These are phyloP conservation scores for Lytechinus pictus DNA, from an alignment of 35 echinoderm and acorn worm genomes.

Conservation along the genomic window DNA sequence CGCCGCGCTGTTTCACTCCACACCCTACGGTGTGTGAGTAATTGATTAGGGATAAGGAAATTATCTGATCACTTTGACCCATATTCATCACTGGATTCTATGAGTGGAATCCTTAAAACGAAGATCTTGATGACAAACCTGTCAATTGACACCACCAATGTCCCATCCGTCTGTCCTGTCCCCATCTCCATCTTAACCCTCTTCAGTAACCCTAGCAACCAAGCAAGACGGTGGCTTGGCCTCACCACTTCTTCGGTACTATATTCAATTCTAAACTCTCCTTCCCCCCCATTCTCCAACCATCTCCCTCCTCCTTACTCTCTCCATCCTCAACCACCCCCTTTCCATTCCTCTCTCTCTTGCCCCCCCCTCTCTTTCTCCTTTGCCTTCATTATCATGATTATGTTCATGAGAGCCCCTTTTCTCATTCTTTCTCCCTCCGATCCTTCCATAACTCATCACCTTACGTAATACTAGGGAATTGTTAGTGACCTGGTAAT, in stretches of 20 bases:
- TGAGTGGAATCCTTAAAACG: background rate
- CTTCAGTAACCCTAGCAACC: background rate
- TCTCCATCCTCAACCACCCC: background rate
- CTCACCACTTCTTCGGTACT: too few species aligned
- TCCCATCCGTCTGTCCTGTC: background rate
- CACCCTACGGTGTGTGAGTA: conserved; percentile 11
- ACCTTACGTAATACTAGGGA: too few species aligned
- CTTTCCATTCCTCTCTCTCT: background rate
- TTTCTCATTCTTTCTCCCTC: too few species aligned
- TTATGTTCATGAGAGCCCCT: too few species aligned
- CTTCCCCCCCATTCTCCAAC: background rate
- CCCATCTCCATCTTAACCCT: background rate
- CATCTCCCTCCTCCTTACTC: background rate
- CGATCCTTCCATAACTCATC: too few species aligned
- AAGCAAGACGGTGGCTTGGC: background rate
- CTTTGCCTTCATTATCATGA: too few species aligned
- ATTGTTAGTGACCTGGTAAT: too few species aligned
- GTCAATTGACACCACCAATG: background rate
- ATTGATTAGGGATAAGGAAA: conserved; percentile 37
- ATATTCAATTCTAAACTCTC: too few species aligned
- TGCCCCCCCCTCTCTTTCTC: background rate
- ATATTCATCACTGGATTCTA: background rate
- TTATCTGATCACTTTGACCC: conserved; percentile 23
- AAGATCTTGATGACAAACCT: background rate
- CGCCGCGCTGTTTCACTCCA: background rate